A percentile compares a stretch with the other conserved stretches of the same genome.
Evolutionary conservation across 2,888 invertebrate species (phyloP).

Genomic region (Campoplex capitator): DNA sequence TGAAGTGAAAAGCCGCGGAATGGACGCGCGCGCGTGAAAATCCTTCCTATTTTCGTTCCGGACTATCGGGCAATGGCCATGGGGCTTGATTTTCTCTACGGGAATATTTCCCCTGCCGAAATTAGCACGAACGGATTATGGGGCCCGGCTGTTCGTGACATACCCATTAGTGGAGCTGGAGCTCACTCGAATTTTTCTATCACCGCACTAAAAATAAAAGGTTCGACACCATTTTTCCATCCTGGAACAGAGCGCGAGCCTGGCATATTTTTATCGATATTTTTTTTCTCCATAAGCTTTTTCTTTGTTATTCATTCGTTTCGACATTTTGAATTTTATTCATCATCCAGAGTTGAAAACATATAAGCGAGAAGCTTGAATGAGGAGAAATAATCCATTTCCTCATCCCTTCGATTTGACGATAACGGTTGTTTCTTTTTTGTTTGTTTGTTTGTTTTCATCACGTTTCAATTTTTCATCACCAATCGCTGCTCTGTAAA

Average conservation of each 20-base stretch:
- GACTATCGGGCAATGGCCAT: slow-evolving; percentile 41
- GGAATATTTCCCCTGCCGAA: slow-evolving; percentile 62
- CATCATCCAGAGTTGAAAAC: not conserved
- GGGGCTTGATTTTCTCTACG: slow-evolving; percentile 45
- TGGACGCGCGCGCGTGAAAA: slow-evolving; percentile 44
- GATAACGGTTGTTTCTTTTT: not conserved
- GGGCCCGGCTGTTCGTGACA: slow-evolving; percentile 75
- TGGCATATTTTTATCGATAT: not conserved
- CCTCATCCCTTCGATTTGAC: not conserved
- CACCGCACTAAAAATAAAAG: slow-evolving; percentile 12
- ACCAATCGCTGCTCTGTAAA: slow-evolving; percentile 30
- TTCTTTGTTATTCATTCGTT: not conserved
- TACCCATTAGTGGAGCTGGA: slow-evolving; percentile 69
- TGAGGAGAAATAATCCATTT: slow-evolving; percentile 31
- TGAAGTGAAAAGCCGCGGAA: slow-evolving; percentile 53
- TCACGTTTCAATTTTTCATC: slow-evolving; percentile 47
- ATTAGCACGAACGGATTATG: slow-evolving; percentile 78
- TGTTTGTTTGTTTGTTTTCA: not conserved
- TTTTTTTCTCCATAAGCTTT: not conserved
- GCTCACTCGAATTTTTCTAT: slow-evolving; percentile 46
- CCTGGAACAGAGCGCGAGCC: not conserved
- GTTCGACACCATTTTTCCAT: slow-evolving; percentile 29
- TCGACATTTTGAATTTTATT: not conserved
- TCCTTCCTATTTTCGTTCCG: slow-evolving; percentile 9
- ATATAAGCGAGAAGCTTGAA: not conserved